Conservation (phyloP, 2,888 invertebrate species). For the Dryococelus australis region DNA sequence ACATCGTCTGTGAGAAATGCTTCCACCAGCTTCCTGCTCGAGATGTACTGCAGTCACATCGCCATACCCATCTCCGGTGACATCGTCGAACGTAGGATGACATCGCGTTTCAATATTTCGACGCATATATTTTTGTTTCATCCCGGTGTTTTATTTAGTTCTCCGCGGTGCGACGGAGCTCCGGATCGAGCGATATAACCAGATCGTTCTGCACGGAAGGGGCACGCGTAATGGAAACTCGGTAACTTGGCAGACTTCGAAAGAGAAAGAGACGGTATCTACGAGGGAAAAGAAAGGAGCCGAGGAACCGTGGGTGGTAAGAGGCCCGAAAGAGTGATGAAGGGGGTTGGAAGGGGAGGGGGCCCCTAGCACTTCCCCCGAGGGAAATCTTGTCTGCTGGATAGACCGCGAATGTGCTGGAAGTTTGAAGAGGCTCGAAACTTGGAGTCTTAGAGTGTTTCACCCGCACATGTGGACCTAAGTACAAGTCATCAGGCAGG, state of each 20-base stretch:
- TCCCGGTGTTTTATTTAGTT: not conserved
- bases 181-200: not conserved
- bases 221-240: not conserved
- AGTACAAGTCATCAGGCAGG: not conserved
- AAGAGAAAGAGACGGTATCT: not conserved
- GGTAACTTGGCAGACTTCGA: not conserved
- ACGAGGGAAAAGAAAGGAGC: not conserved
- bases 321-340: not conserved
- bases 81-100: not conserved
- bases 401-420: not conserved
- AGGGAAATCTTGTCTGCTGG: conserved; percentile 16
- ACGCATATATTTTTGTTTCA: not conserved
- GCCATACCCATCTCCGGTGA: not conserved
- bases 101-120: conserved; percentile 3
- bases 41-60: not conserved
- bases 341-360: not conserved
- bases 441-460: not conserved
- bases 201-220: not conserved
- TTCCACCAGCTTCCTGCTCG: not conserved
- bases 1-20: too few species aligned
- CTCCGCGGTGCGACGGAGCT: not conserved
- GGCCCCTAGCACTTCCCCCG: not conserved
- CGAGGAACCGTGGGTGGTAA: not conserved
- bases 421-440: not conserved
- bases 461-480: not conserved